These are phyloP conservation scores for Acanthococcus lagerstroemiae DNA, from an alignment of 2,888 invertebrate species.

Conservation along the genomic window DNA sequence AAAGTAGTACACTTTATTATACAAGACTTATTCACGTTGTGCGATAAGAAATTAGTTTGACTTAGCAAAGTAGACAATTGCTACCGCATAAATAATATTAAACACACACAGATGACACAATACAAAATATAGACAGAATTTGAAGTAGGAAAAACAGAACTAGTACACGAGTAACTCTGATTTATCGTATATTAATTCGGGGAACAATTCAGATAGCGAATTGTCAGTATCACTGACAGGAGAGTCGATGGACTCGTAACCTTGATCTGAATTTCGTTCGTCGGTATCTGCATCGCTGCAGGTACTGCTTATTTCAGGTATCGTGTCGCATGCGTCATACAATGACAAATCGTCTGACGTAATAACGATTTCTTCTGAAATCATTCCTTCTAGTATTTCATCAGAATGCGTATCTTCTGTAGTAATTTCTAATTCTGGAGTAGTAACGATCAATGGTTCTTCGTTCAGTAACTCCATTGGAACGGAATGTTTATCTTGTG, in stretches of 20 bases:
- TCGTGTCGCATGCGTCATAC: background rate
- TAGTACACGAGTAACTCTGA: too few species aligned
- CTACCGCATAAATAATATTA: too few species aligned
- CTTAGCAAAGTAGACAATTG: constrained; percentile 6
- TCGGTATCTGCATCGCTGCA: constrained; percentile 21
- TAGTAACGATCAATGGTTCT: background rate
- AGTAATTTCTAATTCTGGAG: background rate
- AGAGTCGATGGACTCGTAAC: constrained; percentile 24
- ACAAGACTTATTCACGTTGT: constrained; percentile 13
- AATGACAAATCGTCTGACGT: constrained; percentile 6
- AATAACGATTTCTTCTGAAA: constrained; percentile 19
- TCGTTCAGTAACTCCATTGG: too few species aligned
- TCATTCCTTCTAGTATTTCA: constrained; percentile 16
- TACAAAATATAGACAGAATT: too few species aligned
- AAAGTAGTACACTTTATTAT: constrained; percentile 6
- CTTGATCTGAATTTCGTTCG: constrained; percentile 21
- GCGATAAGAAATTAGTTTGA: background rate
- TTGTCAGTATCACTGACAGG: constrained; percentile 7
- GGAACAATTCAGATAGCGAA: constrained; percentile 15
- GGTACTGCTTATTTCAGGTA: background rate
- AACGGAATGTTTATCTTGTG: too few species aligned
- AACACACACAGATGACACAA: too few species aligned
- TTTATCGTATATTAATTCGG: constrained; percentile 7
- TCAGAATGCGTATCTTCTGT: background rate
- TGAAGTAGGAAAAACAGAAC: too few species aligned